Evolutionary conservation across 92 coral and sea anemone genomes (phyloP).

Genomic region (Anthopleura xanthogrammica): DNA sequence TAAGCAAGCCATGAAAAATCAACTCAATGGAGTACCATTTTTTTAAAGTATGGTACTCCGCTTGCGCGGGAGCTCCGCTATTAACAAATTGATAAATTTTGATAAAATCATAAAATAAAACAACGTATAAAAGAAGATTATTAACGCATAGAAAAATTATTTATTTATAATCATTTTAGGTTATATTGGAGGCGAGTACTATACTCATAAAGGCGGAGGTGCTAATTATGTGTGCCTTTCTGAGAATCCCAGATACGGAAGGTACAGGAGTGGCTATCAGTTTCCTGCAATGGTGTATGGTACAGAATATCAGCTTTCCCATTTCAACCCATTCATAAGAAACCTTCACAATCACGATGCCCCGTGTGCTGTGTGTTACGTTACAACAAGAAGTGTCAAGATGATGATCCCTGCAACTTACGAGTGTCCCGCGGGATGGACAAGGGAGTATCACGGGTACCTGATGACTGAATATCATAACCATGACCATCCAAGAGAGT

Average conservation of each 20-base stretch:
- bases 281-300: too few species aligned
- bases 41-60: too few species aligned
- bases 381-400: slow-evolving; percentile 45
- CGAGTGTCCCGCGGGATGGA: slow-evolving; percentile 60
- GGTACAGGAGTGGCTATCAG: neutral
- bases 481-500: slow-evolving; percentile 33
- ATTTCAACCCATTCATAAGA: neutral
- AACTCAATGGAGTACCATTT: too few species aligned
- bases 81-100: too few species aligned
- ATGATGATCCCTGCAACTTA: slow-evolving; percentile 72
- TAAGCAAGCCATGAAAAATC: too few species aligned
- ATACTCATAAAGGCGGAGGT: slow-evolving; percentile 13
- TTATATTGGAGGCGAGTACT: slow-evolving; percentile 10
- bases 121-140: too few species aligned
- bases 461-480: neutral
- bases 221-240: slow-evolving; percentile 9
- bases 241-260: slow-evolving; percentile 4
- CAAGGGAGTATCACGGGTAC: slow-evolving; percentile 53
- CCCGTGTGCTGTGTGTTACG: slow-evolving; percentile 59
- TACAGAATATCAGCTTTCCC: too few species aligned
- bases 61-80: too few species aligned
- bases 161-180: too few species aligned
- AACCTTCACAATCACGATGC: slow-evolving; percentile 57
- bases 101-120: too few species aligned
- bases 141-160: too few species aligned